Evolutionary conservation across 2,888 invertebrate species (phyloP), one percentile per base, ranked within the genome.

Genomic region (Melinaea menophilus): DNA sequence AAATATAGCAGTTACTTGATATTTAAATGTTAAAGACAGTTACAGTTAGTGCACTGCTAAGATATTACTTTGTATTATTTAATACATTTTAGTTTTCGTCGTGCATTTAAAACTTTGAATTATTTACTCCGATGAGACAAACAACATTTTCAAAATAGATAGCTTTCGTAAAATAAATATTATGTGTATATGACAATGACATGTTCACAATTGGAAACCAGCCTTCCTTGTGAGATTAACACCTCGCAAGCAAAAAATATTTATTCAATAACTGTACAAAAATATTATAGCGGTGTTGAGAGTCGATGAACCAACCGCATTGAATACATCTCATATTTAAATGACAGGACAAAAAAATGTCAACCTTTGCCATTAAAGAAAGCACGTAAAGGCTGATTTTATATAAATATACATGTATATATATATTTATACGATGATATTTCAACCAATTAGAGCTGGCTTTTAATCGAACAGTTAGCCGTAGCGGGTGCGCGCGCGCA

Each of bases 381-480:
- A 5, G 2, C 9, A 2, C 31, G 22, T 31, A 51, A 51, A 22
- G 48, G 51, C 51, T 31, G 31, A 9, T 41, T 41, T 9, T 5
- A 41, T 9, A 41, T 9, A 9, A 41, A 41, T 9, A 9, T 9
- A 41, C 9, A 9, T 9, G 11, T 9, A 41, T 31, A 3, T 48
- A 48, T 48, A 48, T 9, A 31, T 31, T n/a, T 22, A 22, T 22
- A 22, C 69, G 73, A 73, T 81, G 80, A 80, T 80, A 81, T 82
- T 81, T 81, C 66, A 66, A 69, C 69, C 72, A 73, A 73, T 72
- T 73, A 72, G 64, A 69, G 71, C 55, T 64, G 72, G 67, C 56
- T 62, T 69, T 83, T 81, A 81, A 82, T 84, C 79, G 75, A 85
- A 89, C 90, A 86, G 90, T 90, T 90, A 90, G 79, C 67, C 71